Evolutionary conservation across 2,888 invertebrate genomes (phyloP).

Genomic region (Lasioglossum oenotherae): DNA sequence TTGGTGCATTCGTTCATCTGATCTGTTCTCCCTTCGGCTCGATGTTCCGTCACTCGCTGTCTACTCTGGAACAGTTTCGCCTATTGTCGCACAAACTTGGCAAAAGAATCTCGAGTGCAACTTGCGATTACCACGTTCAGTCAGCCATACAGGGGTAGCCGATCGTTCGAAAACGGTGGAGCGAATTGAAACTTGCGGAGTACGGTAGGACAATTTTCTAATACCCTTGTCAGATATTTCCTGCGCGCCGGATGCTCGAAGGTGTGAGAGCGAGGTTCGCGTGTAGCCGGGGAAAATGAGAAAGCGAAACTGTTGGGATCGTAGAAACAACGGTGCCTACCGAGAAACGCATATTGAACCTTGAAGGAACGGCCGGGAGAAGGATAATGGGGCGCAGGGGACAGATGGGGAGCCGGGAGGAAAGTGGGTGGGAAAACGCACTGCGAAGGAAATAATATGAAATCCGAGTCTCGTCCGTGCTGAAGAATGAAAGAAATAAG

Average conservation of each 20-base stretch:
- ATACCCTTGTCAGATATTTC: constrained; percentile 8
- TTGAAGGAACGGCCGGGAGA: not conserved
- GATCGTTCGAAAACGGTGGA: not conserved
- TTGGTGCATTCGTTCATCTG: constrained; percentile 71
- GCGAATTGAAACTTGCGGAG: not conserved
- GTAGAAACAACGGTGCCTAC: constrained; percentile 6
- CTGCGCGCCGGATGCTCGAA: not conserved
- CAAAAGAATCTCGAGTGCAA: not conserved
- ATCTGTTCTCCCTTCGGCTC: constrained; percentile 66
- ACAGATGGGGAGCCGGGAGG: not conserved
- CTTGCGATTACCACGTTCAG: not conserved
- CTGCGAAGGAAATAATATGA: constrained; percentile 12
- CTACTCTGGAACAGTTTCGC: not conserved
- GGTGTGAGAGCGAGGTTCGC: not conserved
- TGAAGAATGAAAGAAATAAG: constrained; percentile 4
- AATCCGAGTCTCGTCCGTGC: not conserved
- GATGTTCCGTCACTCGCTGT: constrained; percentile 18
- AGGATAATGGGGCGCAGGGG: constrained; percentile 7
- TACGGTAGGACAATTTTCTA: not conserved
- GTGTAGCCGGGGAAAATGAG: constrained; percentile 1
- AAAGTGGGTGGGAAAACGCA: not conserved
- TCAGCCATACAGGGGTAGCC: no score
- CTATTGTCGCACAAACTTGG: not conserved
- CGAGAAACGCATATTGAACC: constrained; percentile 15
- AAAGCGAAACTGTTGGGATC: constrained; percentile 8